Evolutionary conservation across 2,888 invertebrate genomes (phyloP), one percentile per base, ranked within the genome.

Genomic region (Julus scanicus): DNA sequence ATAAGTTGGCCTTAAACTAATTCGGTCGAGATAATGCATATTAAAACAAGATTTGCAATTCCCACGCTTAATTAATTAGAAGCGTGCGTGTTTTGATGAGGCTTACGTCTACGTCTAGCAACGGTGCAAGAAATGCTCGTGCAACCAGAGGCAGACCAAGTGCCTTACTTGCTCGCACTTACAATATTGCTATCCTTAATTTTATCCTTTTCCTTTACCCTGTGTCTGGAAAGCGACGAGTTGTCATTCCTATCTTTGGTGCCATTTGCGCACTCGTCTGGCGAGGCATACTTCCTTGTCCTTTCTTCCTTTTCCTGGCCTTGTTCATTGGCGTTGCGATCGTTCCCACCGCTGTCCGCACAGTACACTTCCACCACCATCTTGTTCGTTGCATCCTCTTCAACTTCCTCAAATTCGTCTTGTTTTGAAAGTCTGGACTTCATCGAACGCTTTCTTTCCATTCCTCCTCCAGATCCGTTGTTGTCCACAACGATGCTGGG

Each of bases 401-500:
- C 92, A 29, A 92, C 91, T 90, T 92, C 92, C n/a, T 89, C 89
- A 86, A 89, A 89, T 86, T 89, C 89, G 40, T 91, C 90, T 90
- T 92, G 92, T 90, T 92, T 92, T 37, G 90, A 90, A 17, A 91
- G 90, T 17, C 90, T 89, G 17, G 90, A 90, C 86, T 91, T 91
- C 87, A 88, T 86, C 29, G 86, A 71, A 17, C 88, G 57, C 11
- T 86, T 86, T 83, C 89, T 87, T 84, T 89, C 89, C 89, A 89
- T 89, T 63, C 89, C 89, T n/a, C 88, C 85, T 37, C 86, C 89
- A 57, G 89, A 86, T 83, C 88, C 89, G 87, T 86, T 89, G 90
- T 91, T 91, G 90, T 91, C 90, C 88, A 91, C 91, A 89, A 91
- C 90, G 88, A 91, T 91, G 90, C 91, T 91, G 89, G 91, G 91